These are phyloP conservation scores for Rhyacichthys aspro DNA, from an alignment of 2,797 vertebrate species.

Conservation along the genomic window DNA sequence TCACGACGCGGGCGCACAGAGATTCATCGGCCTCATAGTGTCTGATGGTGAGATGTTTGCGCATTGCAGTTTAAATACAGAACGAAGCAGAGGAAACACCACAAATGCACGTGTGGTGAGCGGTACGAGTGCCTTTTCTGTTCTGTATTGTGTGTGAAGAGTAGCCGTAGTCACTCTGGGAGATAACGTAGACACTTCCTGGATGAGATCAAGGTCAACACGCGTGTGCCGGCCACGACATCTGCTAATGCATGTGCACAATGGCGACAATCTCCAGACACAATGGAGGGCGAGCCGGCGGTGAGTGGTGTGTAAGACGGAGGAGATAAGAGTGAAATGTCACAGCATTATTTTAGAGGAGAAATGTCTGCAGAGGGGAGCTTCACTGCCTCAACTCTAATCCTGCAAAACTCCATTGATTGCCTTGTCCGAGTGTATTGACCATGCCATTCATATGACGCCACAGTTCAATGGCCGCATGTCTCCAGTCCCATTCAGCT, in stretches of 20 bases:
- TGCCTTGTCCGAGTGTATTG: slow-evolving; percentile 24
- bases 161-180: slow-evolving; percentile 28
- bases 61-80: slow-evolving; percentile 32
- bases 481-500: slow-evolving; percentile 9
- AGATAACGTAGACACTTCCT: slow-evolving; percentile 56
- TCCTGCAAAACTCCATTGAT: slow-evolving; percentile 24
- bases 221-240: slow-evolving; percentile 12
- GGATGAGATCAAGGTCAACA: slow-evolving; percentile 64
- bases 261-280: slow-evolving; percentile 46
- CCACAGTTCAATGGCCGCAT: slow-evolving; percentile 14
- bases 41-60: slow-evolving; percentile 39
- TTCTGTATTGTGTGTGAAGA: slow-evolving; percentile 29
- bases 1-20: slow-evolving; percentile 3
- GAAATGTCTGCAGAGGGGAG: slow-evolving; percentile 20
- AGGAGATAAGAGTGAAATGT: slow-evolving; percentile 61
- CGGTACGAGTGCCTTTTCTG: slow-evolving; percentile 6
- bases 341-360: slow-evolving; percentile 44
- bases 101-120: slow-evolving; percentile 7
- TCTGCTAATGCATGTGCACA: slow-evolving; percentile 47
- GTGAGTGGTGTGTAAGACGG: slow-evolving; percentile 10
- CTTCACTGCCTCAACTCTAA: slow-evolving; percentile 26
- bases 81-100: slow-evolving; percentile 19
- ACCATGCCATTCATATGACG: slow-evolving; percentile 36
- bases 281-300: slow-evolving; percentile 47
- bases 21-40: slow-evolving; percentile 11